Base-by-base conservation (phyloP, 2,113 vertebrate genomes). In the Aptenodytes patagonicus region DNA sequence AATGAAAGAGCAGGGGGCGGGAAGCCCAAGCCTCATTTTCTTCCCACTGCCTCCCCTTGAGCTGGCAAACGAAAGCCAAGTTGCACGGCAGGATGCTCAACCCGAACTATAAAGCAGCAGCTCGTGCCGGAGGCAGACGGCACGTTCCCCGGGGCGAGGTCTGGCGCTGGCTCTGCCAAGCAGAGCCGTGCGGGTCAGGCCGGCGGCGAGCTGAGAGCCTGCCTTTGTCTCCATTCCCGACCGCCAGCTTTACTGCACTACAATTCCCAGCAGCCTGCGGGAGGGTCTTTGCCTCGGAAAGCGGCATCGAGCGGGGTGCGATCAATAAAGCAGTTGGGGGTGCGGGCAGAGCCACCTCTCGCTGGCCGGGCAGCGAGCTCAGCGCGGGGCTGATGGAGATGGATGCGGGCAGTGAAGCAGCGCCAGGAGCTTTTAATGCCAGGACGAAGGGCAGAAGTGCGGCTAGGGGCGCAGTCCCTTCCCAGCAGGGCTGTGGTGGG, bases 231-330 rank as follows among this genome's bases (percentile, higher is more conserved):
- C 68, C 25, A 3, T 40, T 32, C 38, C 68, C 29, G 34, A 34
- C 62, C 3, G 5, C 55, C 6, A 4, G 11, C 34, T 84, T 42
- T 17, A 22, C 40, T 11, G 62, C 64, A 92, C 93, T 91, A 92
- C 93, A 92, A 2, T 42, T 92, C 95, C 96, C 93, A 89, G 88
- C 90, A 95, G 89, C 93, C 93, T 62, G 65, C 31, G 1, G 71
- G 79, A 88, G 26, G 15, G 20, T 4, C 54, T 82, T n/a, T 13
- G 40, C 94, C 62, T 92, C 3, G 1, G n/a, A 76, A 73, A 83
- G 80, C 34, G 0, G 72, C 65, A 12, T 62, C 2, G 4, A 92
- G 61, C 4, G 0, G 73, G 40, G 40, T 9, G 6, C 0, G 0
- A 19, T 10, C 9, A 0, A 42, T 47, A 51, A 51, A 11, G 25